Evolutionary conservation across 2,888 invertebrate genomes (phyloP).

Genomic region (Heterodera filipjevi): DNA sequence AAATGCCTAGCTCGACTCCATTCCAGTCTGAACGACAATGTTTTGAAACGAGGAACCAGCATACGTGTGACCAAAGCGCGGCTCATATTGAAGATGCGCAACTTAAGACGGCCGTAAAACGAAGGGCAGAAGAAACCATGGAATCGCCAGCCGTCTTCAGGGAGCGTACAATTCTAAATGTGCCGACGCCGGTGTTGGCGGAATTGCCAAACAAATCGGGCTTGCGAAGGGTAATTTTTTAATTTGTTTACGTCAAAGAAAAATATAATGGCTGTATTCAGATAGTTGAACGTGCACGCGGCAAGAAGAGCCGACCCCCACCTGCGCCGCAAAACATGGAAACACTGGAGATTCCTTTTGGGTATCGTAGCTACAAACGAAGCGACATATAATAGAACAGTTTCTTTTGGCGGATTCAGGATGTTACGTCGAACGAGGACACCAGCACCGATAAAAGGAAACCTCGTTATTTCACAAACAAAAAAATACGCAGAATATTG

Average conservation of each 20-base stretch:
- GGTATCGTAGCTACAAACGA: no score
- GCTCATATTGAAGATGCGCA: background rate
- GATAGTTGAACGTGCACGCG: background rate
- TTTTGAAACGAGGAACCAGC: background rate
- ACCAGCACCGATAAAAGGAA: no score
- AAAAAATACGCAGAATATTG: no score
- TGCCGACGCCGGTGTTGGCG: no score
- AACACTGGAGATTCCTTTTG: no score
- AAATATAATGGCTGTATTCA: background rate
- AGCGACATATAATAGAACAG: no score
- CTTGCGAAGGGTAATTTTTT: background rate
- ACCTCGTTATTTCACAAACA: no score
- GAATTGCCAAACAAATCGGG: constrained; percentile 9
- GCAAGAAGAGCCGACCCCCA: background rate
- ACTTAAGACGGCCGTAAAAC: background rate
- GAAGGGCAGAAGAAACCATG: background rate
- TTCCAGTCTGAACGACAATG: background rate
- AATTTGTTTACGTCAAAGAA: no score
- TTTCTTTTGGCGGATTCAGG: no score
- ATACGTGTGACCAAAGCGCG: background rate
- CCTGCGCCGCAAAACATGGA: no score
- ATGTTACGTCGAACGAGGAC: no score
- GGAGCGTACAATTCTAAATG: background rate
- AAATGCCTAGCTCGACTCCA: no score
- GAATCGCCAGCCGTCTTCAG: background rate